phyloP scores from a whole-genome alignment of 2,113 vertebrate species.

The Xenus cinereus region DNA sequence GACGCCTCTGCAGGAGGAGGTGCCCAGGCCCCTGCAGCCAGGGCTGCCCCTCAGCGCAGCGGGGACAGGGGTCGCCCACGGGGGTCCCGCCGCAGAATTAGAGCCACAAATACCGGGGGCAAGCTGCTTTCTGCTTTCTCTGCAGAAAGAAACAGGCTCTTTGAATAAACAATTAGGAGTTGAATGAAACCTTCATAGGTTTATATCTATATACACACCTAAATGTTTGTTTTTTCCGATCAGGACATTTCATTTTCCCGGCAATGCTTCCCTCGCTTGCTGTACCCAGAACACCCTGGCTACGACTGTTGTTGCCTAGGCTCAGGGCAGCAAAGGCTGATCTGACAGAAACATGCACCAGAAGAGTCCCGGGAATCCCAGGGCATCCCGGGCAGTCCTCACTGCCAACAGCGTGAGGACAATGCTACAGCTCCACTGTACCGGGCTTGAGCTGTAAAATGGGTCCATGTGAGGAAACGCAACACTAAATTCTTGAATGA shows the following conservation, averaged over 20 bases:
- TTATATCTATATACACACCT: not conserved
- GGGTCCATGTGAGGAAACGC: accelerated
- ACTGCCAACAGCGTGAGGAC: accelerated
- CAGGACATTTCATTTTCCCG: accelerated
- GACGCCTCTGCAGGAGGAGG: not conserved
- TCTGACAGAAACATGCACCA: accelerated
- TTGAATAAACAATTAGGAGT: not conserved
- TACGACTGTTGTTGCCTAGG: accelerated
- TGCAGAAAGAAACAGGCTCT: not conserved
- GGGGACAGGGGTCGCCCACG: not conserved
- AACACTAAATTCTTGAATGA: accelerated
- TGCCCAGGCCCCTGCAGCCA: not conserved
- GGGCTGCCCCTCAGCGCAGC: accelerated
- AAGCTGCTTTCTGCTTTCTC: not conserved
- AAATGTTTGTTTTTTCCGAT: not conserved
- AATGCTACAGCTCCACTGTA: accelerated
- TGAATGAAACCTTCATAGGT: not conserved
- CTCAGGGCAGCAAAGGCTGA: accelerated
- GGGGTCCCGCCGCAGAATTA: not conserved
- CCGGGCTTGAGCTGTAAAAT: accelerated
- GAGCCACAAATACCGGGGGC: not conserved
- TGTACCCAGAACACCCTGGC: not conserved
- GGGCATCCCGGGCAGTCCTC: not conserved
- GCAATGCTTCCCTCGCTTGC: accelerated
- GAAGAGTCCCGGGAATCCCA: not conserved